Percentiles rank a stretch among this genome's conserved stretches.
phyloP scores from a whole-genome alignment of 2,113 vertebrate genomes.

The Orientallactaga bullata region DNA sequence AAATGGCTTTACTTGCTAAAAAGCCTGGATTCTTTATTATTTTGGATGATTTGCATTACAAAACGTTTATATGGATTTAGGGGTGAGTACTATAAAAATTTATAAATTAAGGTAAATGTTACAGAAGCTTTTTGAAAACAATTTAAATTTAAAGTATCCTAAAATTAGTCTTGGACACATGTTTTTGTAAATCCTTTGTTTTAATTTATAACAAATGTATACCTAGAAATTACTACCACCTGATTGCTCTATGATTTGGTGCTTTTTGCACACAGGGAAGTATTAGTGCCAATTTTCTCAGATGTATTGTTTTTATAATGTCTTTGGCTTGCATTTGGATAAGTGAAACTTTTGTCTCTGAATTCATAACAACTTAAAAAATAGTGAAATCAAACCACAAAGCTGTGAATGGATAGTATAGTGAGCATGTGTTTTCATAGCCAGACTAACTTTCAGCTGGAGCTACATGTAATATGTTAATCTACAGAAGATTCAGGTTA shows the following conservation, averaged over 20 bases:
- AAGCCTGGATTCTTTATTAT: background rate
- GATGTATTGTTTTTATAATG: conserved; percentile 34
- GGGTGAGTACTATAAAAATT: conserved; percentile 45
- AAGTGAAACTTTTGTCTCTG: conserved; percentile 21
- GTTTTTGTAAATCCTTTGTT: conserved; percentile 51
- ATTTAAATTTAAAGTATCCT: conserved; percentile 53
- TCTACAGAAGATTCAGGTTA: conserved; percentile 46
- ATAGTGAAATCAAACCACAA: conserved; percentile 34
- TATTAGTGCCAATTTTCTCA: conserved; percentile 41
- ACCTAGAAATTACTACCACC: background rate
- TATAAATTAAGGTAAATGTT: conserved; percentile 43
- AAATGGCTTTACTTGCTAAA: background rate
- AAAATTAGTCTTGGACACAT: conserved; percentile 45
- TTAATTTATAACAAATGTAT: conserved; percentile 48
- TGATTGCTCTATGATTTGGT: conserved; percentile 52
- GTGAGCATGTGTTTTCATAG: background rate
- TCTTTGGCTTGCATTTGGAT: conserved; percentile 42
- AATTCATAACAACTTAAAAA: conserved; percentile 45
- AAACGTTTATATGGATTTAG: conserved; percentile 17
- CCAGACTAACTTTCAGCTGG: background rate
- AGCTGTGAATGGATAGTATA: background rate
- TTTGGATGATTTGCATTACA: conserved; percentile 44
- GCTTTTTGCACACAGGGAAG: background rate
- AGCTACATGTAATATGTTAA: background rate
- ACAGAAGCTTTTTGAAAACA: conserved; percentile 8